A percentile compares a stretch with the other conserved stretches of the same genome.
These are phyloP conservation scores for Muntiacus muntjak DNA, from an alignment of 2,113 vertebrate species.

Conservation along the genomic window DNA sequence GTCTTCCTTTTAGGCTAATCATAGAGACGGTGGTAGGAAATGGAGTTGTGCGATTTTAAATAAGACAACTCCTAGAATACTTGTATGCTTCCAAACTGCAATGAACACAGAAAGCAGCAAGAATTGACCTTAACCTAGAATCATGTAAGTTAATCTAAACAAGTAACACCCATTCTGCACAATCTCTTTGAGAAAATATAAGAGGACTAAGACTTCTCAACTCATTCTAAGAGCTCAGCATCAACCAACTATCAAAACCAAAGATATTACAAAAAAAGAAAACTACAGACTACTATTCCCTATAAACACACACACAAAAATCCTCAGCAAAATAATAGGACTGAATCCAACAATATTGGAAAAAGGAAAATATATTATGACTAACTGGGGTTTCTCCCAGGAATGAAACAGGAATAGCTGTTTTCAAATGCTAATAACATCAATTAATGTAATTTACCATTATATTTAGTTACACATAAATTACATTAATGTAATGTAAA, in stretches of 20 bases:
- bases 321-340: not conserved
- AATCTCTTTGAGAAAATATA: not conserved
- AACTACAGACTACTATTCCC: not conserved
- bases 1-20: not conserved
- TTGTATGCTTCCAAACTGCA: not conserved
- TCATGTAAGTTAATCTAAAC: not conserved
- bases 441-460: not conserved
- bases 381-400: not conserved
- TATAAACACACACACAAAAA: not conserved
- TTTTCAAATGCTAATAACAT: not conserved
- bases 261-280: not conserved
- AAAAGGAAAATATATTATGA: not conserved
- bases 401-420: not conserved
- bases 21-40: conserved; percentile 1
- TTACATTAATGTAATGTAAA: not conserved
- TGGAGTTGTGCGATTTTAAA: not conserved
- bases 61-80: not conserved
- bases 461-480: not conserved
- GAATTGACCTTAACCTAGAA: not conserved
- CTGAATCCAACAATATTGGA: not conserved
- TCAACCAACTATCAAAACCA: not conserved
- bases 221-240: not conserved
- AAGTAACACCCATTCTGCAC: not conserved
- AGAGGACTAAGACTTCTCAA: not conserved
- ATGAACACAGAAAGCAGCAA: not conserved